Base-by-base conservation (phyloP, 2,797 vertebrate species). In the Luscinia luscinia region DNA sequence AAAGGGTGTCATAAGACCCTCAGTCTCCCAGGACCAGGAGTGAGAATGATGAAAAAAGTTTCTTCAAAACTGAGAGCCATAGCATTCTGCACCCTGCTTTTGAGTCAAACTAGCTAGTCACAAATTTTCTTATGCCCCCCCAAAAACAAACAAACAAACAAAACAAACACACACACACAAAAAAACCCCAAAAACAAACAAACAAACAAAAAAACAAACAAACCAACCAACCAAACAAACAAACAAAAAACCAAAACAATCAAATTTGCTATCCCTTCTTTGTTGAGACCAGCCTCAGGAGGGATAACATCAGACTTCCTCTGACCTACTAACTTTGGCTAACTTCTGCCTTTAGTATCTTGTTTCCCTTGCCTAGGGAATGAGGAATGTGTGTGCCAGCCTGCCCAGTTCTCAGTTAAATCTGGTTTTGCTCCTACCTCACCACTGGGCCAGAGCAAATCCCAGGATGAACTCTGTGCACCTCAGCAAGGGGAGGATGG, bases 361-460 rank as follows among this genome's bases (percentile, higher is more conserved):
- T 80, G 1, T 38, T 89, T 75, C 8, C 21, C 51, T 12, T n/a
- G 18, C n/a, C 51, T n/a, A 73, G 5, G 6, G 9, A 67, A 34
- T 2, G 2, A 26, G 3, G 13, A 59, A 41, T 2, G 1, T 2
- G 0, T 32, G 9, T 41, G 18, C 21, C 38, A 82, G 19, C 30
- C n/a, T 84, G 51, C 5, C 13, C 12, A 23, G 6, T 8, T 67
- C 15, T 75, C n/a, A 63, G 16, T 22, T 62, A 30, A 34, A 58
- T 8, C 15, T 61, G 10, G 1, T 43, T 75, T 73, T 62, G 4
- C 9, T 85, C 15, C 24, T 63, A 2, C 15, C 9, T 80, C 12
- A 2, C 24, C 12, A 5, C 5, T 26, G 40, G 9, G 4, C 4
- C 34, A 22, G 2, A 15, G 23, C 2, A 59, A 63, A 6, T 4